Evolutionary conservation across 2,113 vertebrate genomes (phyloP), one percentile per base, ranked within the genome.

Genomic region (Psilopsiagon aymara): DNA sequence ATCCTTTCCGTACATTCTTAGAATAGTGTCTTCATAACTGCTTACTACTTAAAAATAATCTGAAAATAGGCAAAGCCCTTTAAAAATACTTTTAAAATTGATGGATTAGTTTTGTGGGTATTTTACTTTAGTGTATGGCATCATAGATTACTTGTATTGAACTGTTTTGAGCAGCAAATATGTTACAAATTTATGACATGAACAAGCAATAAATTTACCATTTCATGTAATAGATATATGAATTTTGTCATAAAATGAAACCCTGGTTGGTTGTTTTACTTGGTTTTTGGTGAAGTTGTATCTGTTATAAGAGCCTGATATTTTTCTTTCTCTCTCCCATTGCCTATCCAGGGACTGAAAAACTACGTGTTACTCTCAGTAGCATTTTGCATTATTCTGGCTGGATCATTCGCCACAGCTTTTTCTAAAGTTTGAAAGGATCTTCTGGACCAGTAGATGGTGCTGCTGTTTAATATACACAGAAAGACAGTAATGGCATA

Each of bases 341-440:
- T 97, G 17, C 18, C 70, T 97, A 6, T 88, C 47, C 96, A 99
- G 99, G 99, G 98, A 18, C 77, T 97, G 29, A 95, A 90, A 41
- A 99, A 99, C 94, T 98, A 98, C 15, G 0, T 98, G 11, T 87
- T 99, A 79, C 97, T 99, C 87, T 62, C 43, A 12, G 23, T 98
- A 67, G 99, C 98, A 0, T 98, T 98, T 76, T 98, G 98, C 67
- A 94, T 98, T 66, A 96, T 99, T 87, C 35, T 99, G 95, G 60
- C 97, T 10, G 99, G 98, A 62, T 98, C 98, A 1, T 67, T 99
- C 39, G 97, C 98, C 44, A 99, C 98, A 0, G 98, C 98, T 37
- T 97, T 99, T 97, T 99, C 99, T 63, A 98, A 98, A 95, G 46
- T 98, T 20, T 99, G 88, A 98, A 76, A 69, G 20, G 57, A 63